Conservation (phyloP, 1,140 invertebrate species). For the Rhysida immarginata region DNA sequence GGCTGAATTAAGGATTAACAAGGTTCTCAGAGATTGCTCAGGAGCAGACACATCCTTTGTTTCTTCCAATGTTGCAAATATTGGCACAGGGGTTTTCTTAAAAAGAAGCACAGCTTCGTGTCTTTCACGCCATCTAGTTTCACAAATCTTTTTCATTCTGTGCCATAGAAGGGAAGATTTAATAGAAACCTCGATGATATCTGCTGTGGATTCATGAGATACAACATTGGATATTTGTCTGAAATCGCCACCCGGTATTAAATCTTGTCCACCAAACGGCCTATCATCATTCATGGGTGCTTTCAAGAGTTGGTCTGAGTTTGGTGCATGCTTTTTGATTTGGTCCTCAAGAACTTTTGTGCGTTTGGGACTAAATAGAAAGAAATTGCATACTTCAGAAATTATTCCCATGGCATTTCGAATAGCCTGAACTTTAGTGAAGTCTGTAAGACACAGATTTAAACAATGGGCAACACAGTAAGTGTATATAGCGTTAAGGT, state of each 20-base stretch:
- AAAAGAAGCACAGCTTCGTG: not conserved
- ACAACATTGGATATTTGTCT: no score
- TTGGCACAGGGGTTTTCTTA: not conserved
- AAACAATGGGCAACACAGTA: slow-evolving; percentile 20
- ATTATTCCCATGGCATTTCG: slow-evolving; percentile 18
- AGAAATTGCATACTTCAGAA: slow-evolving; percentile 20
- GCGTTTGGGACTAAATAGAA: slow-evolving; percentile 6
- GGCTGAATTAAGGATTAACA: not conserved
- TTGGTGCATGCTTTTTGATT: not conserved
- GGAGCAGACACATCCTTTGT: not conserved
- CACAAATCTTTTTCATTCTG: not conserved
- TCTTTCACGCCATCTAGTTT: not conserved
- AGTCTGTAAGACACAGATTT: slow-evolving; percentile 18
- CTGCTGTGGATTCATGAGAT: no score
- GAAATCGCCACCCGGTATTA: no score
- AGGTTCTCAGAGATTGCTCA: not conserved
- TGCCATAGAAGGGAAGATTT: no score
- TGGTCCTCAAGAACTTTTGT: not conserved
- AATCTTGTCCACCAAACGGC: no score
- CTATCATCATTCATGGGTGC: no score
- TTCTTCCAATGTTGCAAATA: not conserved
- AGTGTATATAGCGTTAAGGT: slow-evolving; percentile 18
- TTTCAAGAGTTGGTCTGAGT: not conserved
- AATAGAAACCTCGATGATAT: no score
- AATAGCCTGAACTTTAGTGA: slow-evolving; percentile 13